Base-by-base conservation (phyloP, 1,140 invertebrate genomes). In the Phocides pigmalion region DNA sequence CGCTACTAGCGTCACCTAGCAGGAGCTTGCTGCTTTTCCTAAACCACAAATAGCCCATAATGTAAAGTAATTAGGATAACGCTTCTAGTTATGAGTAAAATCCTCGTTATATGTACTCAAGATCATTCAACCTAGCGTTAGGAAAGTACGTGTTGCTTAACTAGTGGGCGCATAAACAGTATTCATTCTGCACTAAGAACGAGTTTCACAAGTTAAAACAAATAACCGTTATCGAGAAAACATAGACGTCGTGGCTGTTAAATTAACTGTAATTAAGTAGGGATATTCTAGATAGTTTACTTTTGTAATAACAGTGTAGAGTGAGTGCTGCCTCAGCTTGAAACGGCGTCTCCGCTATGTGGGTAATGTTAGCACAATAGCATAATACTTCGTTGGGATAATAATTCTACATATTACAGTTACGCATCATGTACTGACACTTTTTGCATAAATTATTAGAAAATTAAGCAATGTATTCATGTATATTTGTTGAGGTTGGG, bases 291-390 rank as follows among this genome's bases (percentile, higher is more conserved):
- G 35, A 39, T 39, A n/a, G 0, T 32, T 32, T 35, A 14, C 35
- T 12, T 14, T 12, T 9, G 35, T 39, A 39, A 39, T 39, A 1
- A 14, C 35, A 3, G 35, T 56, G 39, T 20, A 56, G 51, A 39
- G 19, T 56, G 51, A 41, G 35, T 12, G 51, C 37, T 39, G 49
- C 8, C 14, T 35, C 35, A 3, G 12, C 35, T 39, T 39, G 35
- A 14, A 39, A 39, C 12, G 20, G 1, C 4, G 15, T 35, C 8
- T 16, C 32, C 11, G 6, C 3, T 15, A 28, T 15, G 14, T 25
- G 17, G 11, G 11, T 19, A 22, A 56, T 56, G 25, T 56, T 42
- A 41, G 51, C 51, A 56, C 51, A 56, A 56, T 42, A 12, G 37
- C 51, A 54, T 51, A 51, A 51, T 54, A 54, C 35, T 54, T 20